Conservation (phyloP, 2,888 invertebrate genomes). For the Mythimna impura region DNA sequence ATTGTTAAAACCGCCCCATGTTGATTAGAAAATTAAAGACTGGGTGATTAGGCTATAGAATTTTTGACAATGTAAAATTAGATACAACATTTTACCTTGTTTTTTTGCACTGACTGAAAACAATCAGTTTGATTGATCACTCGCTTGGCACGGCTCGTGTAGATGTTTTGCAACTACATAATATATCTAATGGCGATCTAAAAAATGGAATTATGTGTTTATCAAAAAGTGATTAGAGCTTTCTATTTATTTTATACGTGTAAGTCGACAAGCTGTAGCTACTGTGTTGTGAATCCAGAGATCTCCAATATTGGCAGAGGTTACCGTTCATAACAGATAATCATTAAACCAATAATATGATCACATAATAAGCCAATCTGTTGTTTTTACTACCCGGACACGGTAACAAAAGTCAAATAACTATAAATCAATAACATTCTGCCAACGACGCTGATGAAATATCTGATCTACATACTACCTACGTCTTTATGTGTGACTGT, state of each 20-base stretch:
- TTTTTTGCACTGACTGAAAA: conserved; percentile 1
- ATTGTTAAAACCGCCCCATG: conserved; percentile 29
- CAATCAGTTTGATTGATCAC: conserved; percentile 14
- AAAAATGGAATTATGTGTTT: background rate
- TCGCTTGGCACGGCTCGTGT: background rate
- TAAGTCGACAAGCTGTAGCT: background rate
- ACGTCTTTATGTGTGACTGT: conserved; percentile 17
- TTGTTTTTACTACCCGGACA: conserved; percentile 33
- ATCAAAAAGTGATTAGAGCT: background rate
- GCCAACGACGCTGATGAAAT: conserved; percentile 4
- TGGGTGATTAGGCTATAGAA: conserved; percentile 25
- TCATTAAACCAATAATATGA: background rate
- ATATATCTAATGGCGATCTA: background rate
- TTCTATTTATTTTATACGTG: background rate
- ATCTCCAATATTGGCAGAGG: too few species aligned
- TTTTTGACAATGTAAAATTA: conserved; percentile 27
- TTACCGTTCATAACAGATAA: too few species aligned
- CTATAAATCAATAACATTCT: conserved; percentile 28
- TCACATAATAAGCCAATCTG: background rate
- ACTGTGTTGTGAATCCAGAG: background rate
- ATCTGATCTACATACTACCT: conserved; percentile 31
- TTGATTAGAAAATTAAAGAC: conserved; percentile 39
- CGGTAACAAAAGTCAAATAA: conserved; percentile 2
- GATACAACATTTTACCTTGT: conserved; percentile 12
- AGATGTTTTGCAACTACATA: background rate